Percentiles rank a stretch among this genome's conserved stretches.
Evolutionary conservation across 2,888 invertebrate genomes (phyloP).

Genomic region (Cephus runcator): DNA sequence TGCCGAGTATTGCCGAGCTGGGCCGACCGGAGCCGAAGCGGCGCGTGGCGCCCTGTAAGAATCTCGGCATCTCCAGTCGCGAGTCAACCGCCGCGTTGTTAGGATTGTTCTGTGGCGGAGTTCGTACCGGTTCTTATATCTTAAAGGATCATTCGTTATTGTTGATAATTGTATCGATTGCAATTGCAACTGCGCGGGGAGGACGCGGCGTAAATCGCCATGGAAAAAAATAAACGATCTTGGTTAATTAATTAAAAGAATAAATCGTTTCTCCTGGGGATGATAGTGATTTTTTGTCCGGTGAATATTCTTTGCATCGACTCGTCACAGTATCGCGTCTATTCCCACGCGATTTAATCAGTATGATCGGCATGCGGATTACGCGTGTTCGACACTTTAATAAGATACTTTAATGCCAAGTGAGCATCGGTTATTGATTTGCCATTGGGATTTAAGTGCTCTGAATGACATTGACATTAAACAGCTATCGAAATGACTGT

Average conservation of each 20-base stretch:
- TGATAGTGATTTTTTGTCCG: neutral
- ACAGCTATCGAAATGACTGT: neutral
- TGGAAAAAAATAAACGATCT: conserved; percentile 17
- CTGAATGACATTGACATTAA: neutral
- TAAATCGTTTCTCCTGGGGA: neutral
- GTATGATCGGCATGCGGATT: neutral
- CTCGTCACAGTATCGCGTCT: neutral
- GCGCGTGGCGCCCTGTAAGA: conserved; percentile 58
- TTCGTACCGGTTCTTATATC: neutral
- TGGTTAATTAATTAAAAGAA: conserved; percentile 2
- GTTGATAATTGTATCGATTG: neutral
- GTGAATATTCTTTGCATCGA: neutral
- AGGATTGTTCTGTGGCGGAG: conserved; percentile 20
- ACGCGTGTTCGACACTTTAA: neutral
- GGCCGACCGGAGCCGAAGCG: conserved; percentile 48
- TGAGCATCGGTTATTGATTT: neutral
- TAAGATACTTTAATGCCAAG: neutral
- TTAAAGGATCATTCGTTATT: neutral
- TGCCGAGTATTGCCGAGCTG: conserved; percentile 35
- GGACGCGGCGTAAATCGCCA: neutral
- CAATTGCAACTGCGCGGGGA: neutral
- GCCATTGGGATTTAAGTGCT: neutral
- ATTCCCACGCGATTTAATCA: neutral
- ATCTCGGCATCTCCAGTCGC: conserved; percentile 58
- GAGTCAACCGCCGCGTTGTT: conserved; percentile 56